phyloP scores from a whole-genome alignment of 2,888 invertebrate genomes.

The Caenorhabditis macrosperma region DNA sequence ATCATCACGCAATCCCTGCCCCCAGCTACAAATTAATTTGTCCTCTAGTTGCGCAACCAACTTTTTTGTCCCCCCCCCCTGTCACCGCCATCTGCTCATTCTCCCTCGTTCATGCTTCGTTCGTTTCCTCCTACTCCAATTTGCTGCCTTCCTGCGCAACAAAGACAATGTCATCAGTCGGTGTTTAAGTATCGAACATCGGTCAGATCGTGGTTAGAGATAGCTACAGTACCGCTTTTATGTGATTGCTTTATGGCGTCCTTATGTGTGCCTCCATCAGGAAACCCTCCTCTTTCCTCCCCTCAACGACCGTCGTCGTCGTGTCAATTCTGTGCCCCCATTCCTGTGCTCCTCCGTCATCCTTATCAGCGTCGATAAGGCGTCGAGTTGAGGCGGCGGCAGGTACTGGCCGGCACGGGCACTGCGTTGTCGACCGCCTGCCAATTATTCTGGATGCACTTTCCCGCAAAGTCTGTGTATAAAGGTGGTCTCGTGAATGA shows the following conservation, averaged over 20 bases:
- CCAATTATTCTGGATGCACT: slow-evolving; percentile 52
- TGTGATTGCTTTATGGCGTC: slow-evolving; percentile 38
- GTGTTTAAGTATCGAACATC: slow-evolving; percentile 16
- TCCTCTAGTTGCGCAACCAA: slow-evolving; percentile 24
- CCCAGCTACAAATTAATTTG: slow-evolving; percentile 17
- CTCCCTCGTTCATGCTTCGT: background rate
- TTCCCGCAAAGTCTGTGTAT: slow-evolving; percentile 41
- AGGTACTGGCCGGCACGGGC: slow-evolving; percentile 47
- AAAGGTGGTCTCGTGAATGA: slow-evolving; percentile 48
- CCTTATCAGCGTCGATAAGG: slow-evolving; percentile 39
- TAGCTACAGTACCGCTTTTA: slow-evolving; percentile 53
- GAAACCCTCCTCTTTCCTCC: background rate
- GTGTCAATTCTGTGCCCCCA: slow-evolving; percentile 18
- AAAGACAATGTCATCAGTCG: slow-evolving; percentile 51
- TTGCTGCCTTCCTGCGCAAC: slow-evolving; percentile 15
- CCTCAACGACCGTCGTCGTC: background rate
- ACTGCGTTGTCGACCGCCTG: slow-evolving; percentile 52
- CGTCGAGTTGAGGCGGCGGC: slow-evolving; percentile 26
- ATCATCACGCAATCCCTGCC: background rate
- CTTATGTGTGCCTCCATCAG: background rate
- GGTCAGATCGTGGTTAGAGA: slow-evolving; percentile 53
- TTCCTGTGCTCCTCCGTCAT: slow-evolving; percentile 24
- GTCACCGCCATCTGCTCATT: slow-evolving; percentile 37
- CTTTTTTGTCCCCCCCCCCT: slow-evolving; percentile 10
- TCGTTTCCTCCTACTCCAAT: background rate